Evolutionary conservation across 2,797 vertebrate genomes (phyloP).

Genomic region (Graptemys geographica): DNA sequence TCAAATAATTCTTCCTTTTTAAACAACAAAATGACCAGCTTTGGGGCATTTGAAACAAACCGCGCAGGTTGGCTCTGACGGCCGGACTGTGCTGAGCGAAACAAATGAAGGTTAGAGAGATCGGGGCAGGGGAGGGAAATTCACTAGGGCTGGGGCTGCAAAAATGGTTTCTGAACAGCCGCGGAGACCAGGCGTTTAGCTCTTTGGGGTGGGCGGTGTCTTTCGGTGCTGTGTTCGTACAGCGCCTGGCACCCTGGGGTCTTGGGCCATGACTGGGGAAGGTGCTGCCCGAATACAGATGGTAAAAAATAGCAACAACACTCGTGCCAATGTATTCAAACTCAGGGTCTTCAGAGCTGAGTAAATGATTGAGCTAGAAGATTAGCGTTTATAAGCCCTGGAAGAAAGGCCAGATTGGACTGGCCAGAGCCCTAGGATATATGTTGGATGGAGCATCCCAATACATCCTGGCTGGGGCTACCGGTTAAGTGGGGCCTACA

Average conservation of each 20-base stretch:
- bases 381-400: no score
- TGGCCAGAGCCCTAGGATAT: no score
- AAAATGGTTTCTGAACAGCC: not conserved
- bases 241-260: not conserved
- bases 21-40: no score
- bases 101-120: not conserved
- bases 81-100: no score
- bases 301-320: not conserved
- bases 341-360: no score
- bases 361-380: not conserved
- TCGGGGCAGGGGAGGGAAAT: not conserved
- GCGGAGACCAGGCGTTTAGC: not conserved
- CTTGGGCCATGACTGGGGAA: not conserved
- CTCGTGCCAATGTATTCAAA: not conserved
- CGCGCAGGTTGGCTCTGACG: no score
- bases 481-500: no score
- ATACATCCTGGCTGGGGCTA: no score
- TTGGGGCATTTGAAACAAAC: no score
- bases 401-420: no score
- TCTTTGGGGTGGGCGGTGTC: not conserved
- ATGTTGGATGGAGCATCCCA: no score
- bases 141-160: not conserved
- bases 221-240: not conserved
- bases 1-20: no score
- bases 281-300: not conserved